Evolutionary conservation across 2,797 vertebrate species (phyloP), one percentile per base, ranked within the genome.

Genomic region (Thunnus albacares): DNA sequence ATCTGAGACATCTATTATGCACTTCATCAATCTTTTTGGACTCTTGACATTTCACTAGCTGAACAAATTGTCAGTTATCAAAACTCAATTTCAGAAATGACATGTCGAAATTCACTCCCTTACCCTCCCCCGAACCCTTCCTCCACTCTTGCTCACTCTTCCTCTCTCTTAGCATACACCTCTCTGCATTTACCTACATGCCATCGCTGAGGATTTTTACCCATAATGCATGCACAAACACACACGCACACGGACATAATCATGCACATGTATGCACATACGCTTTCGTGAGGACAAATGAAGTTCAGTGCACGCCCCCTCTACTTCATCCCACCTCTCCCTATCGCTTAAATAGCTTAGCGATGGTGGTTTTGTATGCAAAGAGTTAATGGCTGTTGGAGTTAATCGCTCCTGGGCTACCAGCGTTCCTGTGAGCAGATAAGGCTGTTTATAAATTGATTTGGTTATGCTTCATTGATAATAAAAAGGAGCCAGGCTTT

Each of bases 31-130:
- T 95, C 94, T 95, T 94, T 93, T 92, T 92, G 91, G 93, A 93
- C 94, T 94, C 94, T 90, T 94, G 94, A 93, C 91, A 94, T 95
- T 95, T 95, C 93, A 94, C 93, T 94, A 91, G 90, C 93, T 91
- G 94, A 95, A 95, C 94, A 95, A 95, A 96, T 94, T 95, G 93
- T 95, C 94, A 95, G 94, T 95, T 95, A 96, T 96, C 94, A 95
- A 95, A 95, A 96, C 93, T 95, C 93, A 95, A 95, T 96, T 96
- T 96, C 92, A 94, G 91, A 93, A 96, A 95, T 95, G 94, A 95
- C 94, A 94, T 93, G 92, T 94, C 85, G 86, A 93, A 95, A 95
- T 92, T 93, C 88, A 88, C 88, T 73, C 84, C 89, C 84, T 45
- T 35, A 45, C 76, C 75, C 33, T 55, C 60, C 69, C 53, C 15